These are phyloP conservation scores for Troides oblongomaculatus DNA, from an alignment of 2,888 invertebrate species.

Conservation along the genomic window DNA sequence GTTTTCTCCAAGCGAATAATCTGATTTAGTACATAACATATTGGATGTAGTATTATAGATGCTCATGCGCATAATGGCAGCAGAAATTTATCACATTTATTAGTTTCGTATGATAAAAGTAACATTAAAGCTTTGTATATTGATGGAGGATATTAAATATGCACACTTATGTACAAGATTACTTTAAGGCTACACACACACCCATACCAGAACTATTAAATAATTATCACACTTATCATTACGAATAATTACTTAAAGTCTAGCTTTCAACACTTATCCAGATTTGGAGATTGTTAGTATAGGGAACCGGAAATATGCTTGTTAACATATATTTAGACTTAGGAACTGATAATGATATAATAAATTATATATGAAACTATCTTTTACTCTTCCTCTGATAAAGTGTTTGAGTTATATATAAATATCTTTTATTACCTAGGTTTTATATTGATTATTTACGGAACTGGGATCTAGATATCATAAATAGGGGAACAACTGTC, in stretches of 20 bases:
- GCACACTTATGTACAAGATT: constrained; percentile 48
- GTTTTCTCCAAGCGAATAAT: constrained; percentile 38
- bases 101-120: constrained; percentile 53
- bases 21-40: not conserved
- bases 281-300: constrained; percentile 30
- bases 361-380: constrained; percentile 55
- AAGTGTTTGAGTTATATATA: constrained; percentile 20
- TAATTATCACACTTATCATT: constrained; percentile 47
- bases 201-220: constrained; percentile 45
- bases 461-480: constrained; percentile 19
- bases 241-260: constrained; percentile 26
- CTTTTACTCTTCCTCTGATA: constrained; percentile 24
- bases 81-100: constrained; percentile 64
- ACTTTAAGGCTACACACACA: constrained; percentile 40
- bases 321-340: constrained; percentile 38
- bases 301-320: constrained; percentile 34
- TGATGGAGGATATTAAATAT: constrained; percentile 43
- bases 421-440: constrained; percentile 20
- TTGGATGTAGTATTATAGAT: constrained; percentile 16
- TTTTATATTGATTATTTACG: not conserved
- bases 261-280: constrained; percentile 27
- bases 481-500: not conserved
- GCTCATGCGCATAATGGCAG: constrained; percentile 57
- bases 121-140: constrained; percentile 65
- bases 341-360: constrained; percentile 60